A percentile compares a stretch with the other conserved stretches of the same genome.
phyloP scores from a whole-genome alignment of 2,113 vertebrate species.

The Porphyrio hochstetteri region DNA sequence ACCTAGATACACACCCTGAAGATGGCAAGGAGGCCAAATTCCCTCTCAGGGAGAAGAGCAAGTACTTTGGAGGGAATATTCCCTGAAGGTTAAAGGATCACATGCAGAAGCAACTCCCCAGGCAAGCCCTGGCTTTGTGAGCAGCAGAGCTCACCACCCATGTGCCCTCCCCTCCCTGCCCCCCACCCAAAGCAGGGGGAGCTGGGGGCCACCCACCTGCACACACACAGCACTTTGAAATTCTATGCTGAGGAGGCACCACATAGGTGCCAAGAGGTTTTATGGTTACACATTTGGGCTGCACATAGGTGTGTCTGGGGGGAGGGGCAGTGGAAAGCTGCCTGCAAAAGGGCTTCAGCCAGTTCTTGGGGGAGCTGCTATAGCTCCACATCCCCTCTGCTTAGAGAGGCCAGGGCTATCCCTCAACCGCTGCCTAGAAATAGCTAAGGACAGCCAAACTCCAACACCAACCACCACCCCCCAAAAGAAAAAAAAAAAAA shows the following conservation, averaged over 20 bases:
- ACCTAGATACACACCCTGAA: not conserved
- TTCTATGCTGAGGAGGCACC: conserved; percentile 21
- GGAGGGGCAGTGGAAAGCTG: not conserved
- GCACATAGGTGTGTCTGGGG: conserved; percentile 27
- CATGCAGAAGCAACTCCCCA: rapidly evolving
- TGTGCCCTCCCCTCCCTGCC: no score
- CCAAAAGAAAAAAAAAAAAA: no score
- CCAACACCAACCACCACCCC: no score
- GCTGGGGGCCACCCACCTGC: rapidly evolving
- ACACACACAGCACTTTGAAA: conserved; percentile 3
- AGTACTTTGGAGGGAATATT: not conserved
- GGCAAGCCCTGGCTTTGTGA: not conserved
- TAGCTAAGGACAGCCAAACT: not conserved
- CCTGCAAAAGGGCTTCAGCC: not conserved
- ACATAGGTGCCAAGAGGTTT: conserved; percentile 45
- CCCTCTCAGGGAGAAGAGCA: not conserved
- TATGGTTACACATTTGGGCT: conserved; percentile 62
- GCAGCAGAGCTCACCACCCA: not conserved
- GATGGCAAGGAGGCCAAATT: not conserved
- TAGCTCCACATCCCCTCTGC: not conserved
- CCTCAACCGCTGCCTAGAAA: not conserved
- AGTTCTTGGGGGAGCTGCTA: not conserved
- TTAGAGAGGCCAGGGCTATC: not conserved
- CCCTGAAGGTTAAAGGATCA: not conserved
- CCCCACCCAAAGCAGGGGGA: not conserved